phyloP scores from a whole-genome alignment of 2,113 vertebrate genomes.

The Stigmatopora nigra region DNA sequence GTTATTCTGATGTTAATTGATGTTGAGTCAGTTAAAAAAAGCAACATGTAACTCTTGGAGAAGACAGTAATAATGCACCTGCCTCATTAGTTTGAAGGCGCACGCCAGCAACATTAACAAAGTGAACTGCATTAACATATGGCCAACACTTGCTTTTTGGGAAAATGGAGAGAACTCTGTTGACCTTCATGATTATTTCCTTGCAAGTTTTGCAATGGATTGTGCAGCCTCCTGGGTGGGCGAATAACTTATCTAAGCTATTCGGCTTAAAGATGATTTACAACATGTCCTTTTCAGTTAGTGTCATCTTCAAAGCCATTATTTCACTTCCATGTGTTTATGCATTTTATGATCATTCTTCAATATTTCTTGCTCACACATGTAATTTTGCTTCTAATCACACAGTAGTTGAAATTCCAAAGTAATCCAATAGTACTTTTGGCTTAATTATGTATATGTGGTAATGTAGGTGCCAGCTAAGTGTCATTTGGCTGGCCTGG shows the following conservation, averaged over 20 bases:
- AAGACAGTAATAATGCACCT: slow-evolving; percentile 32
- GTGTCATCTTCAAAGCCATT: slow-evolving; percentile 23
- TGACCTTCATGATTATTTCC: slow-evolving; percentile 49
- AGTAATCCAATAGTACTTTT: neutral
- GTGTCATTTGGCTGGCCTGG: slow-evolving; percentile 67
- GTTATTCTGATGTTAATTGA: slow-evolving; percentile 36
- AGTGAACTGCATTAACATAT: slow-evolving; percentile 26
- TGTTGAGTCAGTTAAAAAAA: slow-evolving; percentile 56
- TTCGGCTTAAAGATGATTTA: slow-evolving; percentile 49
- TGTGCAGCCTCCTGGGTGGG: slow-evolving; percentile 37
- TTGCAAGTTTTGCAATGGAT: slow-evolving; percentile 34
- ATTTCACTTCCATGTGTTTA: slow-evolving; percentile 10
- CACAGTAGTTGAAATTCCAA: slow-evolving; percentile 14
- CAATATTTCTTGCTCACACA: slow-evolving; percentile 12
- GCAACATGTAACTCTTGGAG: slow-evolving; percentile 46
- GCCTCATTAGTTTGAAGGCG: slow-evolving; percentile 34
- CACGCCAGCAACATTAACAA: slow-evolving; percentile 26
- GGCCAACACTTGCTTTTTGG: slow-evolving; percentile 45
- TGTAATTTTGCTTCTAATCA: slow-evolving; percentile 8
- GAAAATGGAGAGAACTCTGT: slow-evolving; percentile 37
- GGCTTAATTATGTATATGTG: slow-evolving; percentile 24
- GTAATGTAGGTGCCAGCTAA: slow-evolving; percentile 61
- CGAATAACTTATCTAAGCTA: slow-evolving; percentile 31
- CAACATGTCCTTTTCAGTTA: slow-evolving; percentile 41
- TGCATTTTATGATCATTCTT: slow-evolving; percentile 19